These are phyloP conservation scores for Tachysurus fulvidraco DNA, from an alignment of 2,113 vertebrate genomes.

Conservation along the genomic window DNA sequence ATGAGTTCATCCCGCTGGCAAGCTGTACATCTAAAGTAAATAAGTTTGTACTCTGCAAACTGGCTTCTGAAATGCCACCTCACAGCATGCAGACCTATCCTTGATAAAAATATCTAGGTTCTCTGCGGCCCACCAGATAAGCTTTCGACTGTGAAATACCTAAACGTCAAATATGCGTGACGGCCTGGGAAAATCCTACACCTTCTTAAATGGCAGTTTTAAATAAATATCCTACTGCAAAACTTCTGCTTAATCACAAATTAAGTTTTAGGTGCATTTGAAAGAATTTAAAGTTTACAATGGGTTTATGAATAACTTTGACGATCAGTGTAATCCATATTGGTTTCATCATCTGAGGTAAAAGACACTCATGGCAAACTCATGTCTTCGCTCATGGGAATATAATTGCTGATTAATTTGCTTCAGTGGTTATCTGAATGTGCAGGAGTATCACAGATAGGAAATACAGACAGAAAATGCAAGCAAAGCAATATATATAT, in stretches of 20 bases:
- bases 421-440: neutral
- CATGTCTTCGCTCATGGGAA: neutral
- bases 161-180: neutral
- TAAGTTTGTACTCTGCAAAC: neutral
- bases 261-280: neutral
- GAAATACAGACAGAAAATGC: too few relatives aligned
- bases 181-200: neutral
- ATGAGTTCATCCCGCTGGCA: slow-evolving; percentile 26
- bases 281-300: neutral
- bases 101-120: neutral
- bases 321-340: neutral
- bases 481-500: too few relatives aligned
- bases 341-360: neutral
- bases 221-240: neutral
- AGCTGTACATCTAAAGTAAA: slow-evolving; percentile 16
- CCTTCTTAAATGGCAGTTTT: neutral
- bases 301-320: neutral
- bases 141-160: neutral
- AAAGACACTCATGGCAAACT: neutral
- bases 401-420: neutral
- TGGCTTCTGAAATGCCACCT: neutral
- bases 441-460: neutral
- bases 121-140: neutral
- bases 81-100: neutral
- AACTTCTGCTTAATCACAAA: neutral